Evolutionary conservation across 2,888 invertebrate species (phyloP).

Genomic region (Neoscelio sp.): DNA sequence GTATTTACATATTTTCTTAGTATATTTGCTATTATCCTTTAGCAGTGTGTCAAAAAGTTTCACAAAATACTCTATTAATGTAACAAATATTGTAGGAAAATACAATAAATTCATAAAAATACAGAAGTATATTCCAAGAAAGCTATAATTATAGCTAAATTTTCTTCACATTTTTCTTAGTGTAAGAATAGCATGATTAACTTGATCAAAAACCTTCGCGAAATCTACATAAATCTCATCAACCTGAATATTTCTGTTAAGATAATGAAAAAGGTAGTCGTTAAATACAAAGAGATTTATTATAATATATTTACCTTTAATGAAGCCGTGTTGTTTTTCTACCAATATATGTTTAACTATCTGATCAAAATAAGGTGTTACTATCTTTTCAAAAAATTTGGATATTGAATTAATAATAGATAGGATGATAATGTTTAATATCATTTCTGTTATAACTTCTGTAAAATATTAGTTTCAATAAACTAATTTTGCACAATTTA

Average conservation of each 20-base stretch:
- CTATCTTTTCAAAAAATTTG: not conserved
- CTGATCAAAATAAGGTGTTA: not conserved
- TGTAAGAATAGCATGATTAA: constrained; percentile 2
- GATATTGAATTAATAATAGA: constrained; percentile 7
- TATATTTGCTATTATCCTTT: too few species aligned
- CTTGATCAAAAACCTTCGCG: not conserved
- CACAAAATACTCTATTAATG: too few species aligned
- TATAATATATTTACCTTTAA: constrained; percentile 1
- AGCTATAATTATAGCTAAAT: too few species aligned
- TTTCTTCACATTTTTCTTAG: too few species aligned
- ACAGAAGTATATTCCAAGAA: too few species aligned
- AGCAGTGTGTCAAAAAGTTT: too few species aligned
- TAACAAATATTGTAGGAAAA: too few species aligned
- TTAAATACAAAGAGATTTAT: constrained; percentile 9
- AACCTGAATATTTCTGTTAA: not conserved
- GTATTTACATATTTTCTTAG: too few species aligned
- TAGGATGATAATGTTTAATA: not conserved
- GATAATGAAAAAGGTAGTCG: constrained; percentile 12
- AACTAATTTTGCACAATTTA: not conserved
- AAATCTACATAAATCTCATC: constrained; percentile 1
- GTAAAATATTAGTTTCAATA: constrained; percentile 1
- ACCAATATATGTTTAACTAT: not conserved
- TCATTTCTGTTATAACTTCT: not conserved
- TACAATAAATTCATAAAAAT: too few species aligned
- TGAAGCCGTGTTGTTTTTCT: not conserved